Conservation (phyloP, 2,113 vertebrate species). For the Phrynocephalus versicolor region DNA sequence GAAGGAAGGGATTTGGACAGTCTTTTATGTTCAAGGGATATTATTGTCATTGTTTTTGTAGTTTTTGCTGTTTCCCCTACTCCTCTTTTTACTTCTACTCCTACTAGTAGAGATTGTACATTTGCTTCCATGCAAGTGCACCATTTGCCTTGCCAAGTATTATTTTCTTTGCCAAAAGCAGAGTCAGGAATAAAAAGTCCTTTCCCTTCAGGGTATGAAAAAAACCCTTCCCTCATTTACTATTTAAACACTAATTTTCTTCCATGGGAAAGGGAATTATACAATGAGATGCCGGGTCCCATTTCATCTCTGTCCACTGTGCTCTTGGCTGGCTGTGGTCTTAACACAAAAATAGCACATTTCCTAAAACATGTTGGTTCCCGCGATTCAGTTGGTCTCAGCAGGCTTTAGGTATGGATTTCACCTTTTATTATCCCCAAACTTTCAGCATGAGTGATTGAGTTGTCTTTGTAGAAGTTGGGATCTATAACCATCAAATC, state of each 20-base stretch:
- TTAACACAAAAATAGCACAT: constrained; percentile 57
- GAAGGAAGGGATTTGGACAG: not conserved
- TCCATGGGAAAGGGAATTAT: constrained; percentile 28
- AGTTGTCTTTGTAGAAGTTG: constrained; percentile 32
- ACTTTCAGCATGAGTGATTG: constrained; percentile 32
- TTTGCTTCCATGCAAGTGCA: no score
- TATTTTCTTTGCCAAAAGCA: not conserved
- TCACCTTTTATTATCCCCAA: constrained; percentile 62
- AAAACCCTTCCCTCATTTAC: constrained; percentile 40
- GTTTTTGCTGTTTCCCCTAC: no score
- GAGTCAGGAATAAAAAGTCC: not conserved
- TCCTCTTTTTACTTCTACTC: no score
- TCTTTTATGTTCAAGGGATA: not conserved
- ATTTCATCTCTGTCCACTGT: constrained; percentile 22
- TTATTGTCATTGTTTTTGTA: not conserved
- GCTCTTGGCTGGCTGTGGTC: not conserved
- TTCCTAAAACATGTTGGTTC: constrained; percentile 51
- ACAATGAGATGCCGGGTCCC: not conserved
- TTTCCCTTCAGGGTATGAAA: constrained; percentile 13
- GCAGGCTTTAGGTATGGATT: constrained; percentile 54
- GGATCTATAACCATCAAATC: not conserved
- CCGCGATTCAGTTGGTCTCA: constrained; percentile 57
- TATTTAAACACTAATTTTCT: constrained; percentile 55
- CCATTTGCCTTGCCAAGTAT: not conserved
- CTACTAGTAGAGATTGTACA: not conserved